A percentile compares a stretch with the other conserved stretches of the same genome.
Evolutionary conservation across 2,113 vertebrate genomes (phyloP).

Genomic region (Tetraodon nigroviridis): DNA sequence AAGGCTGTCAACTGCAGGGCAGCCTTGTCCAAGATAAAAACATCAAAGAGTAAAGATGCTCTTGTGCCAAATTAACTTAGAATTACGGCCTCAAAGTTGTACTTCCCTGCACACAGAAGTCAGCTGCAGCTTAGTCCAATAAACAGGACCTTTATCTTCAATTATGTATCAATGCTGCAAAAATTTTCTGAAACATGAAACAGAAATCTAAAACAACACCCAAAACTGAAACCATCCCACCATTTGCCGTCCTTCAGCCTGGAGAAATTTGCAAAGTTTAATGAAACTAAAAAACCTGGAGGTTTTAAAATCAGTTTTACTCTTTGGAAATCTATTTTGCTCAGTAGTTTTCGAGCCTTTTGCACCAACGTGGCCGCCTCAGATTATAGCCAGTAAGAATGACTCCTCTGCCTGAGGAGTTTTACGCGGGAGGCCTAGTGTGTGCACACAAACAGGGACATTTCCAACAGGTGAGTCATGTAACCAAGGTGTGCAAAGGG

Average conservation of each 20-base stretch:
- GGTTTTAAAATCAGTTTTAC: slow-evolving; percentile 1
- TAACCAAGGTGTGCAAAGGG: not conserved
- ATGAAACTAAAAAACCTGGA: slow-evolving; percentile 17
- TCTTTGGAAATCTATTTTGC: slow-evolving; percentile 25
- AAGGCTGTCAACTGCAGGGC: too few relatives aligned
- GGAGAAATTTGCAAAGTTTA: slow-evolving; percentile 19
- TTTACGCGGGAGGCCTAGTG: not conserved
- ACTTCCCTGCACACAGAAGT: not conserved
- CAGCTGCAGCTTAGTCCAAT: too few relatives aligned
- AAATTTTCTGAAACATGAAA: too few relatives aligned
- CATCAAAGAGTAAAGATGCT: too few relatives aligned
- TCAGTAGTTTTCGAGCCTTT: slow-evolving; percentile 1
- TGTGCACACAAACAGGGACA: not conserved
- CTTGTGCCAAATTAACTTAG: not conserved
- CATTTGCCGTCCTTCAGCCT: slow-evolving; percentile 8
- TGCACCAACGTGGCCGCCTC: not conserved
- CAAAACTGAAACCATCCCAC: too few relatives aligned
- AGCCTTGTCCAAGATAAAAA: too few relatives aligned
- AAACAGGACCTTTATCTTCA: too few relatives aligned
- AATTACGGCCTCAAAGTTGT: not conserved
- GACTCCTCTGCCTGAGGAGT: not conserved
- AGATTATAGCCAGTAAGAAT: not conserved
- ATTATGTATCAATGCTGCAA: too few relatives aligned
- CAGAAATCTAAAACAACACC: too few relatives aligned
- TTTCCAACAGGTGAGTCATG: not conserved